Evolutionary conservation across 2,888 invertebrate species (phyloP), one percentile per base, ranked within the genome.

Genomic region (Brachylomia viminalis): DNA sequence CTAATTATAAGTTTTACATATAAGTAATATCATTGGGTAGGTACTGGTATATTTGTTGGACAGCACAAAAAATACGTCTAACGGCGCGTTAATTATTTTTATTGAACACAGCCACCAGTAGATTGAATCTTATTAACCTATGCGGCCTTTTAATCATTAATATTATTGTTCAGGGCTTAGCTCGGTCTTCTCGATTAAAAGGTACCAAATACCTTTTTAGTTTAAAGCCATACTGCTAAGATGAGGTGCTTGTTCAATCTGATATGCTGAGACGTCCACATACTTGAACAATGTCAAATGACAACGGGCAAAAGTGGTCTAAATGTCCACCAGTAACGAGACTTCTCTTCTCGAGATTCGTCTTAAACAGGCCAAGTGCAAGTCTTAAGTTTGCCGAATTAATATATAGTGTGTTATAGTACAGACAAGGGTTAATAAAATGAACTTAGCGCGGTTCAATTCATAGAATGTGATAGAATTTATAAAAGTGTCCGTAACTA

Each of bases 61-160:
- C 23, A 49, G 4, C 38, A 56, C 38, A 10, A 20, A 49, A 27
- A 30, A 20, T 45, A 6, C 2, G 38, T 38, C 17, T 7, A 42
- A 33, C 7, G 17, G 20, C 0, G 42, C 1, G 27, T 33, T 52
- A 45, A 69, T 70, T 52, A 42, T 42, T 59, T 69, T 59, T 45
- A 70, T 59, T 52, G 42, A 70, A 33, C 79, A 33, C 49, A 76
- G 33, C 30, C 42, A 45, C 23, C 6, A 45, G 23, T 49, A 27
- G 10, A 75, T 56, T 78, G 27, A 38, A 47, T 27, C 33, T 45
- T 78, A 30, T 75, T 75, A 78, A 56, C 54, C 52, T 54, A 33
- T 20, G 20, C 33, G 52, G 52, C 49, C 38, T 47, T 30, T 68
- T 47, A 47, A 47, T 75, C 1, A 27, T 47, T n/a, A 6, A 27